A percentile compares a stretch with the other conserved stretches of the same genome.
Evolutionary conservation across 2,113 vertebrate genomes (phyloP).

Genomic region (Pollachius pollachius): DNA sequence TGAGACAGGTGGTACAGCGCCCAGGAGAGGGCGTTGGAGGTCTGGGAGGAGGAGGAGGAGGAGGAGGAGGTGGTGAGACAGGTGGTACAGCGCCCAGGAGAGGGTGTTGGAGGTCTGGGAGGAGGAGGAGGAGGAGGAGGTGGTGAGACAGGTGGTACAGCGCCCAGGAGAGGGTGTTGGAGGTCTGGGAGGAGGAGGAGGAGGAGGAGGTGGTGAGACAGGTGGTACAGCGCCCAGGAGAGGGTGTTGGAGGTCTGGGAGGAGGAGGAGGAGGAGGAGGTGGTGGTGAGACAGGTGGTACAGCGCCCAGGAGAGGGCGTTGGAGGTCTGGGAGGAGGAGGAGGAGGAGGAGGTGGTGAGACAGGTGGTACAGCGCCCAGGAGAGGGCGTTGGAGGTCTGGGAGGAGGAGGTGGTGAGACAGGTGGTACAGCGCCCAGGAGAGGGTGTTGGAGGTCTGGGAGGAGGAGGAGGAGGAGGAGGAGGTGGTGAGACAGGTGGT

Average conservation of each 20-base stretch:
- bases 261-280: conserved; percentile 49
- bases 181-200: conserved; percentile 71
- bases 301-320: conserved; percentile 76
- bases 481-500: conserved; percentile 65
- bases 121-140: conserved; percentile 49
- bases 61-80: conserved; percentile 45
- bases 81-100: conserved; percentile 73
- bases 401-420: conserved; percentile 58
- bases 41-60: conserved; percentile 46
- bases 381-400: conserved; percentile 80
- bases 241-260: conserved; percentile 78
- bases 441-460: conserved; percentile 78
- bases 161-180: conserved; percentile 77
- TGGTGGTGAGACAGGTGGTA: conserved; percentile 72
- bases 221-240: conserved; percentile 73
- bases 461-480: no score
- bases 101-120: conserved; percentile 78
- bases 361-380: conserved; percentile 73
- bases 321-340: conserved; percentile 74
- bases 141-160: conserved; percentile 72
- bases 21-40: conserved; percentile 79
- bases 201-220: conserved; percentile 66
- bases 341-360: conserved; percentile 64
- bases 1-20: conserved; percentile 72
- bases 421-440: conserved; percentile 75